Conservation (phyloP, 2,113 vertebrate genomes). For the Hippocampus mohnikei region DNA sequence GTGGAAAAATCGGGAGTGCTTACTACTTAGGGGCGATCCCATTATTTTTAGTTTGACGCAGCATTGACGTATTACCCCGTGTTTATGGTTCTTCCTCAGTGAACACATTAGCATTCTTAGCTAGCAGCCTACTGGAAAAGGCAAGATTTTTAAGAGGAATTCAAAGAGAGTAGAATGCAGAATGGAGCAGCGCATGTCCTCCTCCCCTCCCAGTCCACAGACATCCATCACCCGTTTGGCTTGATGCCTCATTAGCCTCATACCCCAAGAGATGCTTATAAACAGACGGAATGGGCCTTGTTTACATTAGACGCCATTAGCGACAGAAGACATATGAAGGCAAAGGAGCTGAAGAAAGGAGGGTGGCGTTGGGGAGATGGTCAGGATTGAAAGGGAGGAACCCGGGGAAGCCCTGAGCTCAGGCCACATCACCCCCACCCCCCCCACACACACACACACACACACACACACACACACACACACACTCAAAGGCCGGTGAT, state of each 20-base stretch:
- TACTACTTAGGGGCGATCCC: too few relatives aligned
- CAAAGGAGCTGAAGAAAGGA: neutral
- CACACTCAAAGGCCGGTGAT: slow-evolving; percentile 54
- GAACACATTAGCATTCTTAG: neutral
- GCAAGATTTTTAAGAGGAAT: neutral
- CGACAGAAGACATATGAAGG: neutral
- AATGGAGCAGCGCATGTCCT: neutral
- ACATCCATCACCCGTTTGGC: slow-evolving; percentile 35
- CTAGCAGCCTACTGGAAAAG: neutral
- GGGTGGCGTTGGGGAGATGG: neutral
- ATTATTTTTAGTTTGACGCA: too few relatives aligned
- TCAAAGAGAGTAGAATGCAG: neutral
- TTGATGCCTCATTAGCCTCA: slow-evolving; percentile 30
- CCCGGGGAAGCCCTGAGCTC: slow-evolving; percentile 53
- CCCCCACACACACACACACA: neutral
- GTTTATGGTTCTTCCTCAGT: too few relatives aligned
- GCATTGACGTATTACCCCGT: too few relatives aligned
- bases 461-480: neutral
- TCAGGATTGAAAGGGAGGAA: slow-evolving; percentile 26
- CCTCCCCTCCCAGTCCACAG: slow-evolving; percentile 1
- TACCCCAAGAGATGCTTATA: slow-evolving; percentile 44
- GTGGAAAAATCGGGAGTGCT: too few relatives aligned
- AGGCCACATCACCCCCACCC: slow-evolving; percentile 42
- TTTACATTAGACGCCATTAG: slow-evolving; percentile 57
- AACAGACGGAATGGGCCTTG: slow-evolving; percentile 43